Evolutionary conservation across 2,113 vertebrate species (phyloP).

Genomic region (Pteruthius melanotis): DNA sequence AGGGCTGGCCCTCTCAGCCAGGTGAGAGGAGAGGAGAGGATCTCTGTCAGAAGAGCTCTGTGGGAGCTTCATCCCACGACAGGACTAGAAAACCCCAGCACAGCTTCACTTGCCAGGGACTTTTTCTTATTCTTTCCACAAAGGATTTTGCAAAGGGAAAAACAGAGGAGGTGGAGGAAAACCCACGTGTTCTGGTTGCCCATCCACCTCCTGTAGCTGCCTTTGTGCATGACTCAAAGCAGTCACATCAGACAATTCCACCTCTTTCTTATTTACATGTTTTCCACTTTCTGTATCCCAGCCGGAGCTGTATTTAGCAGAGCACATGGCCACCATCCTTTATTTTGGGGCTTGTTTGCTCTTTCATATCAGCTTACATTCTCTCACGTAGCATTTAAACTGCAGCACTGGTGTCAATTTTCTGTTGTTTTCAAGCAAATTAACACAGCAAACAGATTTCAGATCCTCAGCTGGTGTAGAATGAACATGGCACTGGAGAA

Average conservation of each 20-base stretch:
- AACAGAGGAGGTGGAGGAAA: not conserved
- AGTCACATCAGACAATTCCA: not conserved
- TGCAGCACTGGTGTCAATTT: not conserved
- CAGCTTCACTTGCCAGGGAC: not conserved
- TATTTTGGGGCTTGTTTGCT: not conserved
- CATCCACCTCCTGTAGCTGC: not conserved
- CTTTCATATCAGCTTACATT: not conserved
- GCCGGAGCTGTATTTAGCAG: not conserved
- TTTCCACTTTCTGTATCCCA: not conserved
- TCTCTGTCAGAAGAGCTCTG: not conserved
- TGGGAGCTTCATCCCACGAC: not conserved
- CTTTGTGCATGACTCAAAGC: not conserved
- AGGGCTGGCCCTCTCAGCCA: rapidly evolving
- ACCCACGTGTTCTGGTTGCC: not conserved
- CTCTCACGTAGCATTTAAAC: not conserved
- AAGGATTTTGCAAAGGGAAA: not conserved
- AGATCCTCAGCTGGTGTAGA: not conserved
- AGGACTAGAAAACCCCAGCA: not conserved
- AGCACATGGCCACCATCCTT: not conserved
- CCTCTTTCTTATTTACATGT: not conserved
- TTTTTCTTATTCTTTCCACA: not conserved
- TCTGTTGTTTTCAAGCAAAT: constrained; percentile 31
- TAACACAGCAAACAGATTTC: not conserved
- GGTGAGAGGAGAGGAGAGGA: not conserved
- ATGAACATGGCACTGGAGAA: not conserved